These are phyloP conservation scores for Ormyrus nitidulus DNA, from an alignment of 2,888 invertebrate species.

Conservation along the genomic window DNA sequence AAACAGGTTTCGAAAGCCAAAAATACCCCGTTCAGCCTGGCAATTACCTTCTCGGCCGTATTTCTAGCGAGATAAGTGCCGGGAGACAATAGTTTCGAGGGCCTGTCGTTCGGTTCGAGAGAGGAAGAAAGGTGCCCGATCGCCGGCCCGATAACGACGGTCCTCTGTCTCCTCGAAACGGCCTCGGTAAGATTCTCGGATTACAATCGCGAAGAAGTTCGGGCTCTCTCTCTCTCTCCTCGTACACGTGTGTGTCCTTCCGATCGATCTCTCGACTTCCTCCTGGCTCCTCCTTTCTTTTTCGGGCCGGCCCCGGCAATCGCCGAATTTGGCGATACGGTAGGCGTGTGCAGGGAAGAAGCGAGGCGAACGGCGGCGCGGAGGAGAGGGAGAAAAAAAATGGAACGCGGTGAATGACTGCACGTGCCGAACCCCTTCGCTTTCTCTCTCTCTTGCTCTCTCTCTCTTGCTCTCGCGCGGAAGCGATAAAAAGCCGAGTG, in stretches of 20 bases:
- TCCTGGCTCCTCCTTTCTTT: background rate
- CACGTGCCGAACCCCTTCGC: slow-evolving; percentile 44
- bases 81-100: slow-evolving; percentile 21
- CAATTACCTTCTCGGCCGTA: slow-evolving; percentile 23
- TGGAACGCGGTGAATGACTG: slow-evolving; percentile 51
- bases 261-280: slow-evolving; percentile 33
- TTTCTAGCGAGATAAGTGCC: slow-evolving; percentile 18
- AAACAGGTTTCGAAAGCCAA: too few relatives aligned
- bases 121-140: slow-evolving; percentile 44
- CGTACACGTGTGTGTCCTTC: slow-evolving; percentile 7
- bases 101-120: background rate
- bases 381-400: slow-evolving; percentile 17
- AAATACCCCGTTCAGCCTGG: background rate
- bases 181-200: slow-evolving; percentile 46
- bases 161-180: slow-evolving; percentile 40
- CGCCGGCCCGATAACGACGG: slow-evolving; percentile 29
- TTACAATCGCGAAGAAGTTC: slow-evolving; percentile 33
- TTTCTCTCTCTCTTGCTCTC: too few relatives aligned
- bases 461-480: slow-evolving; percentile 11
- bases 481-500: slow-evolving; percentile 43
- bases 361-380: background rate
- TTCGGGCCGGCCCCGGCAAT: slow-evolving; percentile 22
- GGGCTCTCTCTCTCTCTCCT: background rate
- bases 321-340: slow-evolving; percentile 53
- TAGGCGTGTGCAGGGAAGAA: slow-evolving; percentile 17